Conservation (phyloP, 2,797 vertebrate species). For the Jordanella pulchra region DNA sequence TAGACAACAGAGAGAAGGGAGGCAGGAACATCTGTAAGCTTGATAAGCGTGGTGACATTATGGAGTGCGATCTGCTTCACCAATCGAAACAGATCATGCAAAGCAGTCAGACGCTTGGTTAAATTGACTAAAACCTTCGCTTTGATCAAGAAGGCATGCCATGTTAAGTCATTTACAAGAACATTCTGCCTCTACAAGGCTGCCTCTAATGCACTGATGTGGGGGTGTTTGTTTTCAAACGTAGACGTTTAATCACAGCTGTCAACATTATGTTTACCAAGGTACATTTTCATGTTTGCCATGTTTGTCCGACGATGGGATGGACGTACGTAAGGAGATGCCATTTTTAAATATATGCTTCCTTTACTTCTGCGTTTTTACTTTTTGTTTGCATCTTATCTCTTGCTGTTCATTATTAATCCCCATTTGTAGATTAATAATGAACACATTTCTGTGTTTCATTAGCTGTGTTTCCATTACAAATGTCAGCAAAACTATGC, state of each 20-base stretch:
- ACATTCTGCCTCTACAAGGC: slow-evolving; percentile 13
- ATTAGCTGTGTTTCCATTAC: background rate
- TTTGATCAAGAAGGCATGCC: slow-evolving; percentile 42
- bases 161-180: slow-evolving; percentile 34
- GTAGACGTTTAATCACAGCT: slow-evolving; percentile 22
- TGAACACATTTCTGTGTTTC: background rate
- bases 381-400: background rate
- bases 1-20: slow-evolving; percentile 18
- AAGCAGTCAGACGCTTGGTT: slow-evolving; percentile 31
- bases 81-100: slow-evolving; percentile 37
- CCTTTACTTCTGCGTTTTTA: slow-evolving; percentile 3
- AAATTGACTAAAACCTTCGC: slow-evolving; percentile 37
- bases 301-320: background rate
- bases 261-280: background rate
- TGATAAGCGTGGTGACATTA: slow-evolving; percentile 20
- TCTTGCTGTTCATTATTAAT: slow-evolving; percentile 7
- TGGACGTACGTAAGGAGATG: background rate
- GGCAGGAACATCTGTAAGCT: slow-evolving; percentile 31
- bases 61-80: slow-evolving; percentile 37
- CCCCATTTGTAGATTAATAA: too few species aligned
- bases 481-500: too few species aligned
- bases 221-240: slow-evolving; percentile 3
- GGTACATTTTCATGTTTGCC: background rate
- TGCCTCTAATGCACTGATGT: background rate
- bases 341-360: background rate